These are phyloP conservation scores for Dione juno DNA, from an alignment of 2,888 invertebrate genomes.

Conservation along the genomic window DNA sequence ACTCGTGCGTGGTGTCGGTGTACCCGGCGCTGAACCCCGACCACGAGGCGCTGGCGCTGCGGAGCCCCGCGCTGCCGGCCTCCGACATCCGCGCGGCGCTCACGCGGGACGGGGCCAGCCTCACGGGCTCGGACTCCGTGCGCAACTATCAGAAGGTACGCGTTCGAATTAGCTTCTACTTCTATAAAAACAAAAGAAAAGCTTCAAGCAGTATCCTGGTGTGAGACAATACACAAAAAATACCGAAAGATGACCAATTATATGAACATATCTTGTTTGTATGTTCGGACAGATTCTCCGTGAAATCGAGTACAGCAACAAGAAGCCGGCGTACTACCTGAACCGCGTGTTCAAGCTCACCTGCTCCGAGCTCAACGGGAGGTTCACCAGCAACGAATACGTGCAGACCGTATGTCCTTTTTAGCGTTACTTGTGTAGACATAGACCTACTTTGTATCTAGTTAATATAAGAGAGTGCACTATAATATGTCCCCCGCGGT, in stretches of 20 bases:
- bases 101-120: conserved; percentile 94
- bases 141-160: conserved; percentile 89
- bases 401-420: conserved; percentile 89
- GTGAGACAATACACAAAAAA: too few relatives aligned
- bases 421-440: too few relatives aligned
- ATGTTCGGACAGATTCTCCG: conserved; percentile 81
- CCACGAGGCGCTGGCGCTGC: conserved; percentile 94
- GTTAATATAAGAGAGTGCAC: too few relatives aligned
- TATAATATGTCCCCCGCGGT: too few relatives aligned
- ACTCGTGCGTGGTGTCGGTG: conserved; percentile 96
- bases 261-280: too few relatives aligned
- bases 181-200: too few relatives aligned
- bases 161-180: too few relatives aligned
- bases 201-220: too few relatives aligned
- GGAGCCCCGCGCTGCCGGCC: conserved; percentile 86
- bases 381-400: conserved; percentile 98
- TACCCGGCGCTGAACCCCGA: conserved; percentile 98
- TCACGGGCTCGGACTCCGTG: conserved; percentile 91
- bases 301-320: conserved; percentile 96
- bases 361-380: conserved; percentile 96
- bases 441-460: too few relatives aligned
- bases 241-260: too few relatives aligned
- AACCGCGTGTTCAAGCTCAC: conserved; percentile 97
- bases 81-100: conserved; percentile 92
- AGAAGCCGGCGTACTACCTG: conserved; percentile 97